Evolutionary conservation across 2,113 vertebrate genomes (phyloP).

Genomic region (Athene noctua): DNA sequence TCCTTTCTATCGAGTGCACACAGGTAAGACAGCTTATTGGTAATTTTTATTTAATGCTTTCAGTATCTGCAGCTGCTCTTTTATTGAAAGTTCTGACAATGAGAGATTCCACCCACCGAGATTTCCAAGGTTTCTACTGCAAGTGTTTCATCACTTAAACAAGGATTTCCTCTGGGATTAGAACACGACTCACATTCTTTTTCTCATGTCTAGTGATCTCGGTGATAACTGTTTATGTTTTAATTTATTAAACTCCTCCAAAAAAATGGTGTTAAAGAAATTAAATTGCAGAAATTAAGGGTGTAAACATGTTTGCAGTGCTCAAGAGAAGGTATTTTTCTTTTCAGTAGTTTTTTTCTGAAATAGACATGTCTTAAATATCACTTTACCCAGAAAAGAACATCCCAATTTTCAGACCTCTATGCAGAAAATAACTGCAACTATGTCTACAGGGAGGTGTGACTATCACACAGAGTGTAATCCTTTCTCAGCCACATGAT

Average conservation of each 20-base stretch:
- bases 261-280: conserved; percentile 16
- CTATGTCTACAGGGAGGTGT: neutral
- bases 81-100: conserved; percentile 73
- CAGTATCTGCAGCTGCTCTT: conserved; percentile 66
- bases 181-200: conserved; percentile 22
- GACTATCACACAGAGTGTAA: neutral
- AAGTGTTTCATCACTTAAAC: conserved; percentile 51
- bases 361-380: neutral
- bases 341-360: neutral
- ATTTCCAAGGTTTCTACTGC: conserved; percentile 59
- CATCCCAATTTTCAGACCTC: neutral
- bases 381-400: neutral
- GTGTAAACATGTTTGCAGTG: neutral
- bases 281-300: conserved; percentile 22
- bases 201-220: conserved; percentile 26
- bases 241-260: neutral
- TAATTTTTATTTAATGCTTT: conserved; percentile 78
- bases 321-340: neutral
- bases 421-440: neutral
- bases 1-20: conserved; percentile 76
- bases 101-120: conserved; percentile 55
- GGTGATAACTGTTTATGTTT: conserved; percentile 30
- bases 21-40: conserved; percentile 84
- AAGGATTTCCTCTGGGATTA: conserved; percentile 62
- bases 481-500: neutral